A percentile compares a stretch with the other conserved stretches of the same genome.
phyloP scores from a whole-genome alignment of 2,888 invertebrate genomes.

The Subacronicta megacephala region DNA sequence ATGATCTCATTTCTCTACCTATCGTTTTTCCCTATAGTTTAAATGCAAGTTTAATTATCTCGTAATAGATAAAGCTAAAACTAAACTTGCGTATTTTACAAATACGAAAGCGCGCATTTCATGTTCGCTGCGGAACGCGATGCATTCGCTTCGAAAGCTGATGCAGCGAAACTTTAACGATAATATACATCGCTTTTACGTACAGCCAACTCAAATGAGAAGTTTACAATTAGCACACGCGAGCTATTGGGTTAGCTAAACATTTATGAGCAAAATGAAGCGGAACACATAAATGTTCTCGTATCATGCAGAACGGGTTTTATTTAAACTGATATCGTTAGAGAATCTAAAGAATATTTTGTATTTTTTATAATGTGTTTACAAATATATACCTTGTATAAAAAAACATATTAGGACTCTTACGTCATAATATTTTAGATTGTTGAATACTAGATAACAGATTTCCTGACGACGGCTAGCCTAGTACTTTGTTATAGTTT shows the following conservation, averaged over 20 bases:
- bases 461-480: no score
- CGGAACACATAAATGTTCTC: slow-evolving; percentile 5
- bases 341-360: no score
- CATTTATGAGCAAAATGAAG: slow-evolving; percentile 20
- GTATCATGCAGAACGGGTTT: neutral
- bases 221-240: slow-evolving; percentile 55
- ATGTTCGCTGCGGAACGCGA: slow-evolving; percentile 27
- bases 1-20: no score
- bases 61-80: no score
- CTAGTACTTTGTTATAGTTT: no score
- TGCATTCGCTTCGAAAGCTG: slow-evolving; percentile 43
- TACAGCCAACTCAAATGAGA: slow-evolving; percentile 39
- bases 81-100: slow-evolving; percentile 35
- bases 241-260: slow-evolving; percentile 40
- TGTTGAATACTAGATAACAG: no score
- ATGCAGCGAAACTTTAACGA: slow-evolving; percentile 60
- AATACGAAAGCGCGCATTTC: slow-evolving; percentile 38
- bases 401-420: no score
- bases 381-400: no score
- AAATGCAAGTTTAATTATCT: no score
- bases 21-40: no score
- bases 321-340: slow-evolving; percentile 2
- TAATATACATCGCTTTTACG: slow-evolving; percentile 56
- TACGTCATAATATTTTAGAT: no score
- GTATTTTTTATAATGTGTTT: no score